A percentile compares a stretch with the other conserved stretches of the same genome.
phyloP scores from a whole-genome alignment of 2,113 vertebrate species.

The Labrus mixtus region DNA sequence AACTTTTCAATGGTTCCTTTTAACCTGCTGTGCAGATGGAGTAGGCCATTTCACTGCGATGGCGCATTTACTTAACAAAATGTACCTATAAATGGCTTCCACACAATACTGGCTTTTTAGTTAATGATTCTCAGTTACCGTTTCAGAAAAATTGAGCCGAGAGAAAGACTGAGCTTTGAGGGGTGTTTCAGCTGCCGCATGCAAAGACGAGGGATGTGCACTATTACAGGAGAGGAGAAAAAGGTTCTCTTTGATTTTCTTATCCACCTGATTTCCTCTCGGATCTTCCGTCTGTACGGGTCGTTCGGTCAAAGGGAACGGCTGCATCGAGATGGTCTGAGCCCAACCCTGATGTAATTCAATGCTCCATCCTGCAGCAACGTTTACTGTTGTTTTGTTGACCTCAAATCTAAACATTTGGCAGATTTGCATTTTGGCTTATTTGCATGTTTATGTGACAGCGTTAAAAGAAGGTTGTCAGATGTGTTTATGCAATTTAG shows the following conservation, averaged over 20 bases:
- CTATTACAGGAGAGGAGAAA: slow-evolving; percentile 29
- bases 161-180: slow-evolving; percentile 13
- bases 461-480: slow-evolving; percentile 11
- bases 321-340: slow-evolving; percentile 40
- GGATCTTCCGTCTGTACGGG: slow-evolving; percentile 3
- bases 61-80: slow-evolving; percentile 58
- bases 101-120: slow-evolving; percentile 49
- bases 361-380: slow-evolving; percentile 2
- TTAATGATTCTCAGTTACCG: slow-evolving; percentile 57
- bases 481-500: slow-evolving; percentile 14
- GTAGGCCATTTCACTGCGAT: slow-evolving; percentile 35
- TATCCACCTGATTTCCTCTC: background rate
- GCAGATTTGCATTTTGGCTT: slow-evolving; percentile 1
- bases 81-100: slow-evolving; percentile 51
- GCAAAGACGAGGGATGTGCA: slow-evolving; percentile 21
- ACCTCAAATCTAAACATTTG: slow-evolving; percentile 14
- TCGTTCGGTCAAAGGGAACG: slow-evolving; percentile 25
- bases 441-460: slow-evolving; percentile 26
- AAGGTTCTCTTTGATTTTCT: slow-evolving; percentile 39
- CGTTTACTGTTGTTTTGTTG: slow-evolving; percentile 40
- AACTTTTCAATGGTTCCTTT: slow-evolving; percentile 57
- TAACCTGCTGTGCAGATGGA: slow-evolving; percentile 55
- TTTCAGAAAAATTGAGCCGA: slow-evolving; percentile 34
- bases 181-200: slow-evolving; percentile 21
- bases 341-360: slow-evolving; percentile 35